Evolutionary conservation across 2,797 vertebrate genomes (phyloP), one percentile per base, ranked within the genome.

Genomic region (Setipinna tenuifilis): DNA sequence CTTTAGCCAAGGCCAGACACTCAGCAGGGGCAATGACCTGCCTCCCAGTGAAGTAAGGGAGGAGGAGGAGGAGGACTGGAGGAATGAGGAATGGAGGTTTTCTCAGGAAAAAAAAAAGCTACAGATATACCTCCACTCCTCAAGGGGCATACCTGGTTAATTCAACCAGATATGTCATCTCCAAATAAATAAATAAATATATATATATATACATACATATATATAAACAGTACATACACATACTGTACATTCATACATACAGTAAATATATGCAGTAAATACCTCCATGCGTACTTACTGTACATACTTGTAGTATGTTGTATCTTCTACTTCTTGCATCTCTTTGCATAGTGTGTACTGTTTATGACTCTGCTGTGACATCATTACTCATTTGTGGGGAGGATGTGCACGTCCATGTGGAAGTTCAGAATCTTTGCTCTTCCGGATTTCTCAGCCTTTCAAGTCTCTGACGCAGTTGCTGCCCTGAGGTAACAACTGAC

Each of bases 1-100:
- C 61, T 83, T 57, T 50, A 28, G 11, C 61, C 71, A 78, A 44
- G 31, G 71, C 71, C 71, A 41, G 35, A 78, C 71, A 78, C 35
- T 17, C 71, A 21, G 71, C 71, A 17, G 17, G 35, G 35, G 16
- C 71, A 7, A 11, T 44, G 35, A 44, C 71, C 71, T 44, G 35
- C 35, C 71, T 41, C 12, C 12, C 28, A 0, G 65, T 71, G 65
- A 71, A 31, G 0, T 2, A 14, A 54, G 14, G 50, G 50, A 54
- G 50, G 7, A 9, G 50, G 50, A 9, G 50, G 7, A 9, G 14
- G 9, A 9, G 50, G 35, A 35, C 2, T 3, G 50, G 7, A 54
- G 50, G 50, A 54, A 7, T 2, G 14, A 10, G 50, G 71, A 31
- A 44, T 23, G 17, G 71, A n/a, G 58, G 17, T 2, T 59, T 59